Base-by-base conservation (phyloP, 2,113 vertebrate genomes). In the Circaetus gallicus region DNA sequence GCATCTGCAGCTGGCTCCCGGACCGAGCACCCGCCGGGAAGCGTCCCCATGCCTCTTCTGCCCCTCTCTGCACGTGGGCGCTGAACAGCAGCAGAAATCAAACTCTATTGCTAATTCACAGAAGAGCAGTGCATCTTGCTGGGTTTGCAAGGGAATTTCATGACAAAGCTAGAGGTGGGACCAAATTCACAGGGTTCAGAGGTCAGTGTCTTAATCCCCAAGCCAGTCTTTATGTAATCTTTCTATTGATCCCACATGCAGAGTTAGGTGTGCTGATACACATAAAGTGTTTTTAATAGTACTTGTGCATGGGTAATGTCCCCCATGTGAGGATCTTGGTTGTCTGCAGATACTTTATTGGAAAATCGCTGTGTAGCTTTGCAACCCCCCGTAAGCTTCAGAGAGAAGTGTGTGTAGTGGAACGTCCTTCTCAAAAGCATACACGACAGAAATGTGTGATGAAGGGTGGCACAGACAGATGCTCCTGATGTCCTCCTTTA, bases 61-160 rank as follows among this genome's bases (percentile, higher is more conserved):
- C 0, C 0, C 43, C 38, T 43, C 43, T n/a, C 16, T 65, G 65
- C 79, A 10, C 31, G 0, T 4, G 43, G 61, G 3, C 17, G 24
- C 42, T 38, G 22, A 21, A 40, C 34, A n/a, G 69, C 9, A 53
- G 63, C 38, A 63, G 56, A 12, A 93, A 65, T 49, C 2, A 31
- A 69, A 36, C n/a, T 11, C 34, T 16, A 2, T 9, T 29, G 28
- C 45, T 58, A 14, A 6, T 13, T 29, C 24, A 12, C 55, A 22
- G 31, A 55, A 29, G 19, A 85, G 31, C 25, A 31, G 29, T 6
- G 58, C 10, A 6, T 73, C 85, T 42, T 70, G 40, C 65, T 50
- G 61, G 58, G 18, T 43, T 73, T 76, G n/a, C 40, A 58, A 40
- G 42, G 32, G 31, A n/a, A n/a, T 61, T 77, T 19, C 19, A 6